These are phyloP conservation scores for Melanophora roralis DNA, from an alignment of 2,888 invertebrate species.

Conservation along the genomic window DNA sequence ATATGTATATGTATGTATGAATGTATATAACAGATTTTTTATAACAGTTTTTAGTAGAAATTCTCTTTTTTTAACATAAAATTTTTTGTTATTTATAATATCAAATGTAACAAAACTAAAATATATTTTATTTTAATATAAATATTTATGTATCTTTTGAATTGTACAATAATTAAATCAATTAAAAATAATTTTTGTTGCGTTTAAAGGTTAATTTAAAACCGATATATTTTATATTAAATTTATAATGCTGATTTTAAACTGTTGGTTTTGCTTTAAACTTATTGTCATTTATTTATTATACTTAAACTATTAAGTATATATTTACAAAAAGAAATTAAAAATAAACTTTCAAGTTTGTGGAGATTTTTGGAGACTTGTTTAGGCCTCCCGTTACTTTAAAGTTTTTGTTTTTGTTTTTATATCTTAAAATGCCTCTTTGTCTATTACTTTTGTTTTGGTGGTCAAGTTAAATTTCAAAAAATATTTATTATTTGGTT, in stretches of 20 bases:
- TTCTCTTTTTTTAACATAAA: neutral
- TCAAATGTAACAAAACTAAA: slow-evolving; percentile 44
- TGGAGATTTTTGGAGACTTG: neutral
- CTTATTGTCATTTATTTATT: slow-evolving; percentile 65
- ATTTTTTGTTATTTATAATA: slow-evolving; percentile 24
- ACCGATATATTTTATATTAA: slow-evolving; percentile 7
- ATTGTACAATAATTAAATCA: neutral
- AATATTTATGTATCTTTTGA: neutral
- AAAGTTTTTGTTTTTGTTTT: neutral
- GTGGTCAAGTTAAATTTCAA: neutral
- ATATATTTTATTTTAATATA: neutral
- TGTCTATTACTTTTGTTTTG: neutral
- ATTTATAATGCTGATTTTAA: neutral
- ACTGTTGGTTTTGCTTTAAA: neutral
- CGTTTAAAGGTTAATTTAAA: neutral
- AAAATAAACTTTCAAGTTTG: slow-evolving; percentile 34
- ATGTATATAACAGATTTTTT: neutral
- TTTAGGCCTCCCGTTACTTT: neutral
- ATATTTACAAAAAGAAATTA: slow-evolving; percentile 73
- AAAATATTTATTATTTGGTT: slow-evolving; percentile 2
- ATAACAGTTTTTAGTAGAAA: neutral
- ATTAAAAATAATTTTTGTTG: neutral
- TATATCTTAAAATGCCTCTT: neutral
- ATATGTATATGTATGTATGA: slow-evolving; percentile 6
- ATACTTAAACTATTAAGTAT: slow-evolving; percentile 77